Evolutionary conservation across 1,140 invertebrate genomes (phyloP), one percentile per base, ranked within the genome.

Genomic region (Eupeodes corollae): DNA sequence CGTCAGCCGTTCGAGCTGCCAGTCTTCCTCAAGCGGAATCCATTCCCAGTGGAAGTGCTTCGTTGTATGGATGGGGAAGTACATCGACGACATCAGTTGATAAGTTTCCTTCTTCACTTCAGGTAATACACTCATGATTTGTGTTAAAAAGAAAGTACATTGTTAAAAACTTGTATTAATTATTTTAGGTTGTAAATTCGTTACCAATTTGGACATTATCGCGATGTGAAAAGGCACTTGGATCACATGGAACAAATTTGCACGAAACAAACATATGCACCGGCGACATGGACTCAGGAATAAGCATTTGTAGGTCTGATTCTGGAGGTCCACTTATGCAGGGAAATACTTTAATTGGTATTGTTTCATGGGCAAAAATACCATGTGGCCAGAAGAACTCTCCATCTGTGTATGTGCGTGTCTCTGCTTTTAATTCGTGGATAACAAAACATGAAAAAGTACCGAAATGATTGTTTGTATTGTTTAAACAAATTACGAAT

Each of bases 321-420:
- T 72, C 69, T 11, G 72, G 72, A 18, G 70, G 72, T 43, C 71
- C 72, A 5, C 50, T 71, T 44, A 61, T 61, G 9, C 54, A 65
- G 30, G 52, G 48, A 31, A 58, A 58, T 14, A 53, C 57, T 35
- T 43, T 71, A 8, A 54, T 71, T 30, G 72, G 72, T 10, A 60
- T 74, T 35, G 65, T 73, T 1, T 71, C 71, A 1, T 73, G 71
- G 71, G 70, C 69, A 2, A 57, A 63, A 15, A 39, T 67, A 5
- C 70, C 71, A 0, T 76, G 74, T 42, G 81, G 82, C 2, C 67
- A 69, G 31, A 58, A 56, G 45, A 77, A 77, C 19, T 77, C 79
- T 0, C 84, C 84, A 0, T 81, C 83, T 0, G 80, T 88, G 0
- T 88, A 82, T 59, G 81, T 83, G 0, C 76, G 77, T 57, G 81